phyloP scores from a whole-genome alignment of 37 sponge, comb jelly and placozoan genomes.

The Aphrocallistes beatrix region DNA sequence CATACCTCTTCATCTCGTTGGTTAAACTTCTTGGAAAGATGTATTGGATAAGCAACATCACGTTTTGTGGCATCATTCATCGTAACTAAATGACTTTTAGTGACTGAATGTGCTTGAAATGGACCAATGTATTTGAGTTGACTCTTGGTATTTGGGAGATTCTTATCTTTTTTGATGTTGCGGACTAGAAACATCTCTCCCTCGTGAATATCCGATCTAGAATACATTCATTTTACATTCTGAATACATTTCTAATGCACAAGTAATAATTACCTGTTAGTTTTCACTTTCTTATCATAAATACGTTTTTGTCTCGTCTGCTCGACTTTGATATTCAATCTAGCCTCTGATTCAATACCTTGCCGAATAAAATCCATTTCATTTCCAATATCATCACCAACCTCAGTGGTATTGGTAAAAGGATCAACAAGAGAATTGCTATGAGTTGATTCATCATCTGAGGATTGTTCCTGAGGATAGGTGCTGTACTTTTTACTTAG shows the following conservation, averaged over 20 bases:
- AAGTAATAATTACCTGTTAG: background rate
- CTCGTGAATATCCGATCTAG: background rate
- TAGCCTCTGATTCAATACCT: background rate
- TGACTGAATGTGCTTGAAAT: background rate
- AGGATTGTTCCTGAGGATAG: background rate
- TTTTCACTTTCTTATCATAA: background rate
- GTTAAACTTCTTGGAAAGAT: background rate
- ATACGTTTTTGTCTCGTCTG: background rate
- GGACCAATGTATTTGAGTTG: background rate
- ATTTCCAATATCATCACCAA: background rate
- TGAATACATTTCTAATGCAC: background rate
- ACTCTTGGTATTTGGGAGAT: background rate
- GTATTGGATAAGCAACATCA: background rate
- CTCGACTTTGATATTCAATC: background rate
- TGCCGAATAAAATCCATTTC: background rate
- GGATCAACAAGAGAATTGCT: background rate
- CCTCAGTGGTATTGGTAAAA: background rate
- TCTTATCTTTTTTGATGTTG: background rate
- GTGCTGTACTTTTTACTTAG: background rate
- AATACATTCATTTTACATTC: no score
- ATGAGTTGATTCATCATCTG: background rate
- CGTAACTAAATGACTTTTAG: background rate
- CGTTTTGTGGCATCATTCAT: background rate
- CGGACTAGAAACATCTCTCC: background rate
- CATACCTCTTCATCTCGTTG: background rate